phyloP scores from a whole-genome alignment of 2,113 vertebrate species.

The Neodontobutis hainanensis region DNA sequence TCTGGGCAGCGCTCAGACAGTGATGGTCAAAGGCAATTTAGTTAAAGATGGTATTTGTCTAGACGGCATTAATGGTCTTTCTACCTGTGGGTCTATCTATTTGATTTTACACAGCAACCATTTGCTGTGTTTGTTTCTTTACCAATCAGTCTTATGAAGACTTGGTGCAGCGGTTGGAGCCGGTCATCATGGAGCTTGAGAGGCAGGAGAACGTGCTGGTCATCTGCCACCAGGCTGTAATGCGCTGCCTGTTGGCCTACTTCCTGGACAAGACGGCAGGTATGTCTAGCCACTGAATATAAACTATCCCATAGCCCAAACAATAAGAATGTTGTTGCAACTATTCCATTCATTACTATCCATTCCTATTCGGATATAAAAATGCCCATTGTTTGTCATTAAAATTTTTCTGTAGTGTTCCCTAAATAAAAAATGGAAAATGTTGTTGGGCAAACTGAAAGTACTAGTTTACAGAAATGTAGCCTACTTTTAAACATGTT shows the following conservation, averaged over 20 bases:
- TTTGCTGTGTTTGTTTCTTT: background rate
- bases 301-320: no score
- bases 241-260: slow-evolving; percentile 97
- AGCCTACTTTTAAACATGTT: no score
- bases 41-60: slow-evolving; percentile 2
- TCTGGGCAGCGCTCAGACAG: slow-evolving; percentile 16
- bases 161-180: slow-evolving; percentile 95
- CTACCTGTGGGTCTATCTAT: slow-evolving; percentile 5
- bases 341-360: no score
- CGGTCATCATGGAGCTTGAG: slow-evolving; percentile 98
- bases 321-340: no score
- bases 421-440: no score
- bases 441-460: no score
- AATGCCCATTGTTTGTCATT: no score
- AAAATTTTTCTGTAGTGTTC: no score
- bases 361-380: no score
- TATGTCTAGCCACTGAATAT: slow-evolving; percentile 36
- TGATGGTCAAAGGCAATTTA: slow-evolving; percentile 3
- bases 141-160: slow-evolving; percentile 92
- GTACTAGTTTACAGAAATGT: no score
- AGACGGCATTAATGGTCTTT: slow-evolving; percentile 13
- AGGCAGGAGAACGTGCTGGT: slow-evolving; percentile 97
- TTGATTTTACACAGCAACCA: background rate
- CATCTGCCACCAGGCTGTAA: slow-evolving; percentile 97
- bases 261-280: slow-evolving; percentile 97